These are phyloP conservation scores for Thumatha senex DNA, from an alignment of 2,888 invertebrate species.

Conservation along the genomic window DNA sequence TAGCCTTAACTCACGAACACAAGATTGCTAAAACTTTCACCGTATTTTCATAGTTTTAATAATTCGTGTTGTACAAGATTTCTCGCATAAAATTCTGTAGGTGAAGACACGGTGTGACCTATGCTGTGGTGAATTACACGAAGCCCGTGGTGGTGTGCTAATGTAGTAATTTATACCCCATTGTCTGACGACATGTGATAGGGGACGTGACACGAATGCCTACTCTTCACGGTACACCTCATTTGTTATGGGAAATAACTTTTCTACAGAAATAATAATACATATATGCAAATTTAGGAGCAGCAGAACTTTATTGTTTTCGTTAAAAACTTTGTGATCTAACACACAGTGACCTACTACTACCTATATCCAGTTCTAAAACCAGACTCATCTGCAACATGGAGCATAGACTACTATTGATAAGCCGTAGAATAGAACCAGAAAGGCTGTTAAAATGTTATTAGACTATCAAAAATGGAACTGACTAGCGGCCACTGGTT, in stretches of 20 bases:
- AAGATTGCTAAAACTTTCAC: conserved; percentile 10
- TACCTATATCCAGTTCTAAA: too few species aligned
- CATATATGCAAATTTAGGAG: neutral
- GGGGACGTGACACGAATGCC: conserved; percentile 33
- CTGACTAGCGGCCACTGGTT: too few species aligned
- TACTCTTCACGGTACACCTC: conserved; percentile 26
- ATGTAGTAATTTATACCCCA: conserved; percentile 60
- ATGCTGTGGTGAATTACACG: conserved; percentile 38
- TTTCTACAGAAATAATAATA: conserved; percentile 4
- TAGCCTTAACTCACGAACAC: conserved; percentile 15
- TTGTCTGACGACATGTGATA: conserved; percentile 52
- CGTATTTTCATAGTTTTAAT: conserved; percentile 30
- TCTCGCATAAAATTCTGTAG: conserved; percentile 40
- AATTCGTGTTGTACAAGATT: conserved; percentile 24
- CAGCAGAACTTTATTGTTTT: too few species aligned
- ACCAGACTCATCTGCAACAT: too few species aligned
- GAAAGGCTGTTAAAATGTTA: too few species aligned
- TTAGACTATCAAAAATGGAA: too few species aligned
- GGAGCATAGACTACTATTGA: too few species aligned
- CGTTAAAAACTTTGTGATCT: too few species aligned
- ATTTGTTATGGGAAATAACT: conserved; percentile 20
- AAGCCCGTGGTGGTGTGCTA: conserved; percentile 35
- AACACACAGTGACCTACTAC: too few species aligned
- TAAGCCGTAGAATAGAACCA: too few species aligned
- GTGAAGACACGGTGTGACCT: conserved; percentile 38